Conservation (phyloP, 2,113 vertebrate species). For the Tonatia bakeri region DNA sequence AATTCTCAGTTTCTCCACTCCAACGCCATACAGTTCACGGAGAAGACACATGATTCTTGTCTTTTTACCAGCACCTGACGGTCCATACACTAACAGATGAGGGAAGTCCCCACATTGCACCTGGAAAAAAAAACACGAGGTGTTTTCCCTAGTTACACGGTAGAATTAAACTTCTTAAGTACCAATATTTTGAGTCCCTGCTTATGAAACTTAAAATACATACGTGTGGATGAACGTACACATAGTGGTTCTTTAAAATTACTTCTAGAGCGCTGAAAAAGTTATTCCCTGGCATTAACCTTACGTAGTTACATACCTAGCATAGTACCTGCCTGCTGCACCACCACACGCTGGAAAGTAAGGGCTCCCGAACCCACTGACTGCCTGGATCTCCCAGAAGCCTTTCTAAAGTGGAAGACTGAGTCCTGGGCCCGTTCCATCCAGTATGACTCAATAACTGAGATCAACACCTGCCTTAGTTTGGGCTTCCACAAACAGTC, state of each 20-base stretch:
- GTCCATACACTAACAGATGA: conserved; percentile 95
- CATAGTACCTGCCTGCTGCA: neutral
- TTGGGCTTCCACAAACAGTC: neutral
- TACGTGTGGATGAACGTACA: neutral
- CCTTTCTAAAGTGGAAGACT: neutral
- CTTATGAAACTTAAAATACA: neutral
- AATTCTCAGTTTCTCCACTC: conserved; percentile 96
- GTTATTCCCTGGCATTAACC: neutral
- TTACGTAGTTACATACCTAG: neutral
- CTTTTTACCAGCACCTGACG: conserved; percentile 97
- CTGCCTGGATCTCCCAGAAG: neutral
- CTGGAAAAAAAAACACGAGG: conserved; percentile 71
- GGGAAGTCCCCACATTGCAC: conserved; percentile 98
- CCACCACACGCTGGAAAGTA: neutral
- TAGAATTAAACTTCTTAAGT: neutral
- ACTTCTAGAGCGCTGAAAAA: neutral
- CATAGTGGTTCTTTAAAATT: neutral
- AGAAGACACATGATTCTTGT: conserved; percentile 98
- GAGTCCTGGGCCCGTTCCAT: neutral
- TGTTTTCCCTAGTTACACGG: neutral
- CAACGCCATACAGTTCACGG: conserved; percentile 92
- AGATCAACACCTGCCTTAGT: neutral
- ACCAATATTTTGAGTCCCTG: neutral
- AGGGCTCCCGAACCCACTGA: neutral
- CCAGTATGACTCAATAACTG: neutral